Conservation (phyloP, 2,113 vertebrate genomes). For the Sinocyclocheilus anshuiensis region DNA sequence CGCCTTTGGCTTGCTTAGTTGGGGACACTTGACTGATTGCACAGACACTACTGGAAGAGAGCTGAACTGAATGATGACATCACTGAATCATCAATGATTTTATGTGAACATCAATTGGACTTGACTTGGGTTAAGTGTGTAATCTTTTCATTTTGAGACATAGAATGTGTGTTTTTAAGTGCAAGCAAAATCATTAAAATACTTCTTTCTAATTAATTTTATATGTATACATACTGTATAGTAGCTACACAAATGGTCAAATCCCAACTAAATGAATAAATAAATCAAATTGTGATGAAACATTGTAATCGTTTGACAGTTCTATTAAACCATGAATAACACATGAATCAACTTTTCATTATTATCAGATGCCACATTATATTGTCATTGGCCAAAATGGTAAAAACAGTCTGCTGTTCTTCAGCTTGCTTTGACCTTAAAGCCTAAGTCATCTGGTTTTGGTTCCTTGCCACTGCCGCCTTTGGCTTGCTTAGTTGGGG, state of each 20-base stretch:
- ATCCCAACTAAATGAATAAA: background rate
- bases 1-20: too few relatives aligned
- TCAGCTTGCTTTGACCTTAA: slow-evolving; percentile 43
- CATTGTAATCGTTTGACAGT: background rate
- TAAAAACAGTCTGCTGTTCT: background rate
- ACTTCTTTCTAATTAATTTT: background rate
- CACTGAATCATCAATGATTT: too few relatives aligned
- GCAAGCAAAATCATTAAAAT: background rate
- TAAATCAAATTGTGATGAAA: background rate
- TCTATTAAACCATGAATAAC: background rate
- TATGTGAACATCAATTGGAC: too few relatives aligned
- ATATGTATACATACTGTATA: background rate
- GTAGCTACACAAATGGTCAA: background rate
- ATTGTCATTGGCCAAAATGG: background rate
- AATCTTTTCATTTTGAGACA: background rate
- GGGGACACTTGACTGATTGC: too few relatives aligned
- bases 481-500: too few relatives aligned
- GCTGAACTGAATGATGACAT: too few relatives aligned
- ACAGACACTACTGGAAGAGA: too few relatives aligned
- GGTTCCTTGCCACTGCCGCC: too few relatives aligned
- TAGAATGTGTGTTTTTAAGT: background rate
- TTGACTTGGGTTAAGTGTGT: background rate
- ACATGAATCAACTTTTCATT: background rate
- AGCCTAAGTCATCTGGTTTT: slow-evolving; percentile 37
- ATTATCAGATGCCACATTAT: background rate